Conservation (phyloP, 2,797 vertebrate species). For the Malurus splendens region DNA sequence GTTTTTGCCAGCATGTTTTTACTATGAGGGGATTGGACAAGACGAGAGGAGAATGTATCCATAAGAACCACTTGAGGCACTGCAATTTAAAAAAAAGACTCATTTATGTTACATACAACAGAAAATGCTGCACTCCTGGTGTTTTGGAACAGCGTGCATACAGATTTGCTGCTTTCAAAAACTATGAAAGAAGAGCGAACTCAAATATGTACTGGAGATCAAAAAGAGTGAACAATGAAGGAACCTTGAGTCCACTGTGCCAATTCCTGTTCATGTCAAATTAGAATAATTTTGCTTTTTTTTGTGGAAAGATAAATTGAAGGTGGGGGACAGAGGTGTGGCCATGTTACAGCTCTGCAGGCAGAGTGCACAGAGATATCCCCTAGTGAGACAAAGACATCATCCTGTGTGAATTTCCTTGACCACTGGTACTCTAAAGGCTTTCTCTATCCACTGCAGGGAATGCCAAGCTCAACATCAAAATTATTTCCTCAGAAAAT, state of each 20-base stretch:
- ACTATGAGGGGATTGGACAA: background rate
- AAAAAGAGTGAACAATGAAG: background rate
- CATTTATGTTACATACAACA: background rate
- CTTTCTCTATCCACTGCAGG: background rate
- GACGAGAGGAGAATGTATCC: background rate
- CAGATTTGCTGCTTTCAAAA: background rate
- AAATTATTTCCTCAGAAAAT: background rate
- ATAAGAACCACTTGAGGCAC: background rate
- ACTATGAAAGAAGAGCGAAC: background rate
- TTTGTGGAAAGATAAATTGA: background rate
- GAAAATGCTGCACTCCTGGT: background rate
- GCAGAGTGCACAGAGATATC: fast-evolving
- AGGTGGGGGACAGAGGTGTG: background rate
- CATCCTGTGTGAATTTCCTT: background rate
- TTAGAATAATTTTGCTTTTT: background rate
- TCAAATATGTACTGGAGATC: background rate
- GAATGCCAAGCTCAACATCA: background rate
- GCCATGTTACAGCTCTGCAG: background rate
- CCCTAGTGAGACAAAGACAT: background rate
- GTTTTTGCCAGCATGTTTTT: background rate
- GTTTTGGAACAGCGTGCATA: background rate
- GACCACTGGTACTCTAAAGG: background rate
- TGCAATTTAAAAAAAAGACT: background rate
- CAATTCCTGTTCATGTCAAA: background rate
- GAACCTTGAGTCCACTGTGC: background rate